A percentile compares a stretch with the other conserved stretches of the same genome.
Evolutionary conservation across 2,888 invertebrate species (phyloP).

Genomic region (Spatulosminthurus flaviceps): DNA sequence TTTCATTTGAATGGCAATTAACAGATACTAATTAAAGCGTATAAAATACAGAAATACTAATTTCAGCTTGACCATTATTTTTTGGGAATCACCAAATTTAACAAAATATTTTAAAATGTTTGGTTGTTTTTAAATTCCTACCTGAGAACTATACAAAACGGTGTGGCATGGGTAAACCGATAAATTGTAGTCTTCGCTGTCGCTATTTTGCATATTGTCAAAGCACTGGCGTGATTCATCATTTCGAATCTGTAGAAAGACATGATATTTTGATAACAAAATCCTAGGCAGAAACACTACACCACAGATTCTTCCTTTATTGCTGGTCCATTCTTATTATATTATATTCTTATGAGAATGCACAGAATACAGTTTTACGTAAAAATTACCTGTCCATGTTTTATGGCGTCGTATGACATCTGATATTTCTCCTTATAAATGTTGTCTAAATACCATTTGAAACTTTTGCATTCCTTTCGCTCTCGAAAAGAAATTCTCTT

Average conservation of each 20-base stretch:
- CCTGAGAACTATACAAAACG: slow-evolving; percentile 74
- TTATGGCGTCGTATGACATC: slow-evolving; percentile 81
- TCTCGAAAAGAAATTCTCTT: slow-evolving; percentile 81
- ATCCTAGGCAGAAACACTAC: not conserved
- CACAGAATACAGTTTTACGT: no score
- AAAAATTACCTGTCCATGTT: slow-evolving; percentile 75
- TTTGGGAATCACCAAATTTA: no score
- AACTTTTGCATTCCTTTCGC: slow-evolving; percentile 84
- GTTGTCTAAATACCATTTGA: slow-evolving; percentile 91
- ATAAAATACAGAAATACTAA: no score
- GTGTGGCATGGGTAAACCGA: slow-evolving; percentile 81
- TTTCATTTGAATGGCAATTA: no score
- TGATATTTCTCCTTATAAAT: slow-evolving; percentile 91
- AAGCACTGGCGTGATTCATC: slow-evolving; percentile 74
- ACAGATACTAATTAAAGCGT: no score
- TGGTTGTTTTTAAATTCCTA: slow-evolving; percentile 51
- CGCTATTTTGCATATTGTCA: slow-evolving; percentile 80
- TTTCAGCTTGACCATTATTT: no score
- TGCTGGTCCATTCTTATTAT: no score
- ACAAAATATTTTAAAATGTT: not conserved
- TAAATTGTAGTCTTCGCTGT: slow-evolving; percentile 74
- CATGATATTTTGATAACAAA: no score
- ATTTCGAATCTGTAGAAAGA: slow-evolving; percentile 70
- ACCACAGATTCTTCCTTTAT: not conserved
- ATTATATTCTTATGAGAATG: no score